A percentile compares a stretch with the other conserved stretches of the same genome.
Evolutionary conservation across 37 sponge, comb jelly and placozoan genomes (phyloP).

Genomic region (Haliclona indistincta): DNA sequence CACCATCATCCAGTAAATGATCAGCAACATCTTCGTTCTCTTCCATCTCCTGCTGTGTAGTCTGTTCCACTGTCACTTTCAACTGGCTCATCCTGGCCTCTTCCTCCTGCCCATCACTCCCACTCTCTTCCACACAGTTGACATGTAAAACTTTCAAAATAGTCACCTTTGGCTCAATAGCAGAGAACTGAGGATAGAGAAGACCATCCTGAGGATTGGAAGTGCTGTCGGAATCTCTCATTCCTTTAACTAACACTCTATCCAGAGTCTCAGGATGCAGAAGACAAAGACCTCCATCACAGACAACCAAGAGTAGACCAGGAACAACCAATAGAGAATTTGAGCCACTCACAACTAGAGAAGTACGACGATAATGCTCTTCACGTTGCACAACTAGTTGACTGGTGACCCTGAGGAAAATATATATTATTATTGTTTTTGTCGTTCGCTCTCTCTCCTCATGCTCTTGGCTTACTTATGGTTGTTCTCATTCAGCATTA

Average conservation of each 20-base stretch:
- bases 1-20: background rate
- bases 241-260: background rate
- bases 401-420: background rate
- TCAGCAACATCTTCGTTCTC: background rate
- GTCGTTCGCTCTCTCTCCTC: too few species aligned
- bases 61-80: background rate
- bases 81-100: background rate
- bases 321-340: constrained; percentile 12
- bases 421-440: background rate
- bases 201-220: background rate
- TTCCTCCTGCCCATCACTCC: constrained; percentile 1
- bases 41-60: background rate
- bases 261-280: constrained; percentile 22
- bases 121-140: background rate
- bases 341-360: too few species aligned
- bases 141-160: constrained; percentile 1
- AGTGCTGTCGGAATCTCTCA: background rate
- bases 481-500: too few species aligned
- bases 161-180: background rate
- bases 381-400: too few species aligned
- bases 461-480: too few species aligned
- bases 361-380: too few species aligned
- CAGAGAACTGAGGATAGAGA: constrained; percentile 7
- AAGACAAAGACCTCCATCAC: background rate
- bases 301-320: constrained; percentile 6